Percentiles rank a stretch among this genome's conserved stretches.
phyloP scores from a whole-genome alignment of 1,140 invertebrate genomes.

The Eriocheir sinensis region DNA sequence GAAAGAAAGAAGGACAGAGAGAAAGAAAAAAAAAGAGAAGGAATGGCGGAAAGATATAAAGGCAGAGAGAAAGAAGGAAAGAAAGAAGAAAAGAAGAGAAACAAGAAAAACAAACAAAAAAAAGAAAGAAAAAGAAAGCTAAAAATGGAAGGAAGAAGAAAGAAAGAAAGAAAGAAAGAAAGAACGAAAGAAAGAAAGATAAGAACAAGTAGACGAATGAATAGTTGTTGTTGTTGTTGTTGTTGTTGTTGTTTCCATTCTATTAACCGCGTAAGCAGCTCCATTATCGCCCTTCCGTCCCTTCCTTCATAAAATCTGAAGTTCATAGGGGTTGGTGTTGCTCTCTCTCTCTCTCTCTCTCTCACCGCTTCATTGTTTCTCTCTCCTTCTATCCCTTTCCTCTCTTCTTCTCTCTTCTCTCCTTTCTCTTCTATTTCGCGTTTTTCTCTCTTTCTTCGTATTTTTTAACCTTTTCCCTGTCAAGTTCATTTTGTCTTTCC shows the following conservation, averaged over 20 bases:
- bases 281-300: neutral
- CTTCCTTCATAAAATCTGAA: neutral
- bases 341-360: constrained; percentile 24
- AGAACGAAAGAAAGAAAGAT: too few relatives aligned
- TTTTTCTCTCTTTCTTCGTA: neutral
- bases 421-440: neutral
- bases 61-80: neutral
- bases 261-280: neutral
- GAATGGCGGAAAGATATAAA: neutral
- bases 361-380: neutral
- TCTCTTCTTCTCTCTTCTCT: constrained; percentile 6
- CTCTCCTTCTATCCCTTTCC: constrained; percentile 17
- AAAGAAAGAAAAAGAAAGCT: neutral
- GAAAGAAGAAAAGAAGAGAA: neutral
- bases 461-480: neutral
- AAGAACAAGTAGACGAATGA: too few relatives aligned
- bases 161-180: neutral
- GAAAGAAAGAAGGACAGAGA: neutral
- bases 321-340: neutral
- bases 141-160: neutral
- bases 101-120: neutral
- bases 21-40: neutral
- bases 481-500: too few relatives aligned
- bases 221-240: neutral
- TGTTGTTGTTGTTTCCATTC: neutral